phyloP scores from a whole-genome alignment of 2,113 vertebrate genomes.

The Dromiciops gliroides region DNA sequence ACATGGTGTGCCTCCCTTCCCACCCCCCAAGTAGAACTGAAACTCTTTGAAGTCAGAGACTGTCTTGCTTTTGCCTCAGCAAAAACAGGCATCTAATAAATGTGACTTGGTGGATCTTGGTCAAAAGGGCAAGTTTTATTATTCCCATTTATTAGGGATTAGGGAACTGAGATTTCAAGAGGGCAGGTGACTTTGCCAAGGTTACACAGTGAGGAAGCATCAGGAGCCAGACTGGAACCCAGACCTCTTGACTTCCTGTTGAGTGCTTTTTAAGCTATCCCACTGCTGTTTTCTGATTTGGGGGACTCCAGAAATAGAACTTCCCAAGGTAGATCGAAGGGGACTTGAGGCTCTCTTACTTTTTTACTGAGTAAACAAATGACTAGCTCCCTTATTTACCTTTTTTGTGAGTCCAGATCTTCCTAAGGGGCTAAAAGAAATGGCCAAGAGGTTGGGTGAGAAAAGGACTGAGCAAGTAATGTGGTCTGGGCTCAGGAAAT shows the following conservation, averaged over 20 bases:
- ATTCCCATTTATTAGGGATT: constrained; percentile 38
- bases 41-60: too few species aligned
- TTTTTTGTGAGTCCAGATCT: neutral
- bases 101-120: neutral
- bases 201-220: neutral
- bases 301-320: constrained; percentile 21
- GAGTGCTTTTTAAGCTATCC: constrained; percentile 2
- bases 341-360: constrained; percentile 14
- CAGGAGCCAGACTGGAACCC: constrained; percentile 5
- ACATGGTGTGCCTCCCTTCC: neutral
- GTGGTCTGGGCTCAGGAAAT: neutral
- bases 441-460: neutral
- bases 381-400: constrained; percentile 12
- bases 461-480: neutral
- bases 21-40: neutral
- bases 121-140: neutral
- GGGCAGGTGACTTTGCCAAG: neutral
- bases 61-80: too few species aligned
- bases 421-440: neutral
- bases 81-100: constrained; percentile 49
- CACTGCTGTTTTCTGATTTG: neutral
- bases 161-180: neutral
- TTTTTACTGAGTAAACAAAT: constrained; percentile 17
- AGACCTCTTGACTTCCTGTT: constrained; percentile 15
- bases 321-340: constrained; percentile 47